Evolutionary conservation across 2,888 invertebrate genomes (phyloP).

Genomic region (Gari tellinella): DNA sequence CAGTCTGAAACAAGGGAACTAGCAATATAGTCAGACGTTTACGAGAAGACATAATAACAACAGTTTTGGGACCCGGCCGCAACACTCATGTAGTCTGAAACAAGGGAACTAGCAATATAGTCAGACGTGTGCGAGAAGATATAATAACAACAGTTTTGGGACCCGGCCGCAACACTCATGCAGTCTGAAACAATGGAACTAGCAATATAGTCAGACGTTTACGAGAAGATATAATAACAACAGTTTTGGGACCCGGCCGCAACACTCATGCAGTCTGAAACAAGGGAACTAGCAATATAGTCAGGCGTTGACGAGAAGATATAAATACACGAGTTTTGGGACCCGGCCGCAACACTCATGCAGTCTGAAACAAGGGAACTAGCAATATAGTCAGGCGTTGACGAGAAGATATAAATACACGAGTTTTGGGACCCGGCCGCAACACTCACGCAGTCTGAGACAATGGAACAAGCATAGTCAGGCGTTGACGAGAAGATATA

Average conservation of each 20-base stretch:
- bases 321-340: conserved; percentile 18
- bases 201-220: background rate
- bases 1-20: conserved; percentile 58
- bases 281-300: background rate
- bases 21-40: background rate
- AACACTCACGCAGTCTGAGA: conserved; percentile 66
- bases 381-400: background rate
- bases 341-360: conserved; percentile 67
- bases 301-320: background rate
- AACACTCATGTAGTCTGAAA: conserved; percentile 64
- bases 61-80: conserved; percentile 66
- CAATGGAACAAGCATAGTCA: too few species aligned
- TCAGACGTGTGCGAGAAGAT: background rate
- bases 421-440: conserved; percentile 66
- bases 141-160: conserved; percentile 19
- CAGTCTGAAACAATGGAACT: conserved; percentile 59
- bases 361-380: conserved; percentile 58
- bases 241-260: conserved; percentile 66
- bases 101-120: background rate
- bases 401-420: background rate
- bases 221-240: background rate
- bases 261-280: conserved; percentile 64
- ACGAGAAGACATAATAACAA: background rate
- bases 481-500: background rate
- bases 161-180: conserved; percentile 67